Evolutionary conservation across 2,113 vertebrate species (phyloP).

Genomic region (Platanista minor): DNA sequence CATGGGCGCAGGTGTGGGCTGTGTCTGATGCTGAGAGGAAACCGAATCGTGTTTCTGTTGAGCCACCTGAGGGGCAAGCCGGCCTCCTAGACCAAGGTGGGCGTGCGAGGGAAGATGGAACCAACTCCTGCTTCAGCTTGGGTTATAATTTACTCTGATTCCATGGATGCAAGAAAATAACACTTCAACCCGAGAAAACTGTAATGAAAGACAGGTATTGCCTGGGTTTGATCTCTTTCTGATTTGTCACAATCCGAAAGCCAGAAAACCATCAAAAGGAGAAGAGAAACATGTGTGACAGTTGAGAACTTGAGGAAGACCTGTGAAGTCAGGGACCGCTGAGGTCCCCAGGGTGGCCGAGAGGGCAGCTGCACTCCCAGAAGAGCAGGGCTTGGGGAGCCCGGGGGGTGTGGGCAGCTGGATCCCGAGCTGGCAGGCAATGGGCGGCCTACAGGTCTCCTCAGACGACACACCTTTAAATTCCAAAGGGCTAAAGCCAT

Average conservation of each 20-base stretch:
- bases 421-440: background rate
- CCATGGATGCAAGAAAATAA: background rate
- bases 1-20: background rate
- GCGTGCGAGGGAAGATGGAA: background rate
- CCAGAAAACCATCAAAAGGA: conserved; percentile 31
- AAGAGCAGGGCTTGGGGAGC: background rate
- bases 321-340: background rate
- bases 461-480: conserved; percentile 15
- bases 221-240: conserved; percentile 36
- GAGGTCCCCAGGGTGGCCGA: background rate
- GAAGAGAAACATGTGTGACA: background rate
- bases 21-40: background rate
- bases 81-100: background rate
- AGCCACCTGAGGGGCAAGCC: background rate
- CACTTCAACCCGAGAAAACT: conserved; percentile 18
- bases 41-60: background rate
- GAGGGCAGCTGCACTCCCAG: background rate
- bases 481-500: conserved; percentile 1
- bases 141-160: conserved; percentile 29
- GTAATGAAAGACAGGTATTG: conserved; percentile 47
- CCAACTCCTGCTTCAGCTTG: background rate
- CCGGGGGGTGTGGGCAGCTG: background rate
- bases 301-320: background rate
- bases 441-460: background rate
- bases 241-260: conserved; percentile 47